Conservation (phyloP, 2,888 invertebrate genomes). For the Mythimna ferrago region DNA sequence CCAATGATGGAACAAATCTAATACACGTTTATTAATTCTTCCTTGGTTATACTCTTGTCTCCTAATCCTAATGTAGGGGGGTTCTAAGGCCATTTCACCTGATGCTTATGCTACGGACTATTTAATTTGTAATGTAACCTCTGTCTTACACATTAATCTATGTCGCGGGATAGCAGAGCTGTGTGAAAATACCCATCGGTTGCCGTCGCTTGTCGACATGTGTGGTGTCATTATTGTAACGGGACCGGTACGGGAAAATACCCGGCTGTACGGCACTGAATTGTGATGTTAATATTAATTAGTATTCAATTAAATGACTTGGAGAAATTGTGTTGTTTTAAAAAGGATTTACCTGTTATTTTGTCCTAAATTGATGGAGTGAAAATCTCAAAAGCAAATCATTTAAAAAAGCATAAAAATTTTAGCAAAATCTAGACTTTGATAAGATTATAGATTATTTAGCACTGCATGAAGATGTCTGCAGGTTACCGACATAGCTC, state of each 20-base stretch:
- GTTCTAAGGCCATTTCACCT: no score
- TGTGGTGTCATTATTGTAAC: conserved; percentile 81
- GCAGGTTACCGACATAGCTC: no score
- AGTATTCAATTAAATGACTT: conserved; percentile 45
- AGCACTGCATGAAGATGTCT: no score
- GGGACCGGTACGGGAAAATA: conserved; percentile 76
- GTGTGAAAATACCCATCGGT: conserved; percentile 82
- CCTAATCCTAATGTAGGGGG: no score
- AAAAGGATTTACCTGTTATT: conserved; percentile 14
- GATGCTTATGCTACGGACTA: no score
- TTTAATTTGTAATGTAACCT: conserved; percentile 5
- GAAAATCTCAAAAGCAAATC: background rate
- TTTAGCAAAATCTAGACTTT: background rate
- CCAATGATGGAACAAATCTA: no score
- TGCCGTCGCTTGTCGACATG: conserved; percentile 76
- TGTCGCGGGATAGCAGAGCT: conserved; percentile 72
- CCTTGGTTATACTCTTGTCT: no score
- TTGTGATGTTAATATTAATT: conserved; percentile 71
- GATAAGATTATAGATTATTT: no score
- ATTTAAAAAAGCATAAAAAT: background rate
- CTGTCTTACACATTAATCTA: conserved; percentile 66
- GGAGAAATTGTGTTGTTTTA: conserved; percentile 27
- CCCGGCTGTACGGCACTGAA: conserved; percentile 66
- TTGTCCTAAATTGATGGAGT: background rate
- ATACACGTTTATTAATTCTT: no score